phyloP scores from a whole-genome alignment of 2,888 invertebrate species.

The Lasioglossum malachurum region DNA sequence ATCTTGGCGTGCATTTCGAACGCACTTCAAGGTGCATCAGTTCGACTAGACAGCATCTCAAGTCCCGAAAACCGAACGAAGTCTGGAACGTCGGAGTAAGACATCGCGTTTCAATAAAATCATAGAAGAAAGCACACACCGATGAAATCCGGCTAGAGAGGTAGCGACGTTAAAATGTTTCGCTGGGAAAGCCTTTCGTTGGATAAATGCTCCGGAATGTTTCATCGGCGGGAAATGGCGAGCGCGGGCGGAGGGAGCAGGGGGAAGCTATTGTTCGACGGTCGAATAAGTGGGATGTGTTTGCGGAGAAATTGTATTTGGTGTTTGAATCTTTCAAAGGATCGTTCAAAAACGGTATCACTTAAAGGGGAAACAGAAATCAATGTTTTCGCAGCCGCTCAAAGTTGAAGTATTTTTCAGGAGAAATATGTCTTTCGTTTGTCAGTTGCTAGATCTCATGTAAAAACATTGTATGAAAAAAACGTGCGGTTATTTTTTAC shows the following conservation, averaged over 20 bases:
- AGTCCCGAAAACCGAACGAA: constrained; percentile 15
- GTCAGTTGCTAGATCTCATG: neutral
- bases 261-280: constrained; percentile 2
- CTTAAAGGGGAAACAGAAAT: neutral
- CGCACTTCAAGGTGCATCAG: constrained; percentile 13
- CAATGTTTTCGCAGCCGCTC: neutral
- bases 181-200: constrained; percentile 5
- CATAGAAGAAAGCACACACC: constrained; percentile 12
- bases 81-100: constrained; percentile 30
- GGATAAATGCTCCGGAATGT: neutral
- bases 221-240: neutral
- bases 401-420: neutral
- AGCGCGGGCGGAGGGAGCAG: neutral
- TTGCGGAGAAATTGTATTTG: neutral
- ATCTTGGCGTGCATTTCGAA: neutral
- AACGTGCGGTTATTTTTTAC: neutral
- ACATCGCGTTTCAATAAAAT: constrained; percentile 35
- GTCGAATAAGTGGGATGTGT: constrained; percentile 1
- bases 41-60: constrained; percentile 4
- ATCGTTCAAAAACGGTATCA: neutral
- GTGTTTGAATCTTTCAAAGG: neutral
- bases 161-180: constrained; percentile 17
- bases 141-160: constrained; percentile 9
- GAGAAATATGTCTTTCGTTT: neutral
- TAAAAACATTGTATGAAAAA: neutral